Evolutionary conservation across 2,797 vertebrate species (phyloP).

Genomic region (Clarias laeviceps): DNA sequence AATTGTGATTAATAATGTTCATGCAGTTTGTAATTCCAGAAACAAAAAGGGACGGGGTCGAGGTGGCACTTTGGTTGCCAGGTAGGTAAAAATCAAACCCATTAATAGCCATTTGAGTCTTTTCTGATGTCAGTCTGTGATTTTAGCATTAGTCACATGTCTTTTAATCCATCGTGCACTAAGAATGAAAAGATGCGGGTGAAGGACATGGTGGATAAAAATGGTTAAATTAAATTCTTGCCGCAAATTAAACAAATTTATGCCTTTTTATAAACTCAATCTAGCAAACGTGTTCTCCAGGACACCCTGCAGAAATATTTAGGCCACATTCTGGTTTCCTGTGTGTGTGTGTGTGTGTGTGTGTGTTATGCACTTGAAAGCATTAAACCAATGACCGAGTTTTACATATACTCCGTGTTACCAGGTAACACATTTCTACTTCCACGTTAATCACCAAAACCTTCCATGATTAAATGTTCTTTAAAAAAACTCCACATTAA

Average conservation of each 20-base stretch:
- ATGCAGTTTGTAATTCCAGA: background rate
- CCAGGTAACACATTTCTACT: background rate
- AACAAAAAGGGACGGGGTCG: background rate
- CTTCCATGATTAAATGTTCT: background rate
- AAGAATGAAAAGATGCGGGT: background rate
- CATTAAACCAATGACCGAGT: background rate
- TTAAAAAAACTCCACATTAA: background rate
- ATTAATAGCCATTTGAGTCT: too few relatives aligned
- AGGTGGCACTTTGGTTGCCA: background rate
- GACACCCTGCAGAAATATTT: too few relatives aligned
- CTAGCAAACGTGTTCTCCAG: too few relatives aligned
- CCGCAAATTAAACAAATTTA: too few relatives aligned
- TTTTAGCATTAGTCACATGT: background rate
- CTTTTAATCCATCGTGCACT: background rate
- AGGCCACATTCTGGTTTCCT: too few relatives aligned
- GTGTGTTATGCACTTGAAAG: background rate
- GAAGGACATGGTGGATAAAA: too few relatives aligned
- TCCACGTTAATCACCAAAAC: background rate
- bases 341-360: slow-evolving; percentile 8
- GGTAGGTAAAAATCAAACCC: background rate
- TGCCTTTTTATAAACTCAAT: too few relatives aligned
- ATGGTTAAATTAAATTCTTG: too few relatives aligned
- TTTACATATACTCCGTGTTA: background rate
- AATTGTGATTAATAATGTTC: background rate
- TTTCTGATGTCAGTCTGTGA: background rate